Percentiles rank a stretch among this genome's conserved stretches.
phyloP scores from a whole-genome alignment of 2,797 vertebrate species.

The Monodelphis domestica region DNA sequence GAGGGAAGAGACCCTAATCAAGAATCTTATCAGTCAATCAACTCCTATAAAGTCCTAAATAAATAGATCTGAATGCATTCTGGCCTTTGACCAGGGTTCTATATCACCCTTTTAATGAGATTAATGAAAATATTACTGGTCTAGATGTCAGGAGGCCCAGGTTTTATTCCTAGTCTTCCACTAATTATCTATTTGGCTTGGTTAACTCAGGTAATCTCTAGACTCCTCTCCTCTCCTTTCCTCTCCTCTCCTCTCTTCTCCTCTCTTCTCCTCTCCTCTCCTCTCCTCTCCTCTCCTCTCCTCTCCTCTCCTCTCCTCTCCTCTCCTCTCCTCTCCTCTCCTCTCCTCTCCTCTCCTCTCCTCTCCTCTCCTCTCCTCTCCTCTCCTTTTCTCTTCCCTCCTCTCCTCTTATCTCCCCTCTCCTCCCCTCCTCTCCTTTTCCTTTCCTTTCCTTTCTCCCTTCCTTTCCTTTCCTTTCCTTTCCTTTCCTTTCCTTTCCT shows the following conservation, averaged over 20 bases:
- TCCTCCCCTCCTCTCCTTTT: no score
- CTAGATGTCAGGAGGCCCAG: not conserved
- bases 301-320: no score
- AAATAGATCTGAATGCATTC: no score
- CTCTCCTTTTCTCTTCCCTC: no score
- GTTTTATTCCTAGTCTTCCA: not conserved
- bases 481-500: not conserved
- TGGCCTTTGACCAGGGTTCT: not conserved
- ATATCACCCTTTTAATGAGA: not conserved
- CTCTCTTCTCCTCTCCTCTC: no score
- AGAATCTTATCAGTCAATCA: not conserved
- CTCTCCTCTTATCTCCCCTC: no score
- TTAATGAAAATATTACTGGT: not conserved
- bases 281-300: no score
- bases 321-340: no score
- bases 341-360: no score
- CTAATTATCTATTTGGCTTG: not conserved
- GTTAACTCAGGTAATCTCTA: not conserved
- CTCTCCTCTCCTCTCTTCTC: no score
- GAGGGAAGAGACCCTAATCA: not conserved
- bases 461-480: no score
- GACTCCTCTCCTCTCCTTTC: not conserved
- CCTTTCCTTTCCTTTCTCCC: not conserved
- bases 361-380: not conserved
- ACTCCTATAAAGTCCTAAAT: fast-evolving